A percentile compares a stretch with the other conserved stretches of the same genome.
phyloP scores from a whole-genome alignment of 2,797 vertebrate species.

The Sebastolobus alascanus region DNA sequence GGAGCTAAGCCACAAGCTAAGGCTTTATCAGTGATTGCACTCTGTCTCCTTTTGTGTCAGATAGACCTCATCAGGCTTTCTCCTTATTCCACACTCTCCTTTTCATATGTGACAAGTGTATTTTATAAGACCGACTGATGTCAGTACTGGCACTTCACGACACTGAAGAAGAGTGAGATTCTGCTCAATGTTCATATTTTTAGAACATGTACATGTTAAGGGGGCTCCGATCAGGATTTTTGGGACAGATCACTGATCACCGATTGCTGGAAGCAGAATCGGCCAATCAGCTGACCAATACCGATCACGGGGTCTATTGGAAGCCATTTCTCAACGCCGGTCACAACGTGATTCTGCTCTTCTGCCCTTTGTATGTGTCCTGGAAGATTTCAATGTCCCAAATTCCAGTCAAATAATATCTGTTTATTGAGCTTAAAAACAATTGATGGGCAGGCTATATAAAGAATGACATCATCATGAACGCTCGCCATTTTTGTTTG shows the following conservation, averaged over 20 bases:
- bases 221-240: neutral
- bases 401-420: neutral
- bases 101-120: constrained; percentile 8
- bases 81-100: constrained; percentile 14
- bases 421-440: neutral
- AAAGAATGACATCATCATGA: neutral
- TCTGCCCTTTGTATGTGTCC: neutral
- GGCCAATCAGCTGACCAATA: too few species aligned
- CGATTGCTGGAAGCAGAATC: too few species aligned
- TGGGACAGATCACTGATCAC: too few species aligned
- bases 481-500: neutral
- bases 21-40: constrained; percentile 57
- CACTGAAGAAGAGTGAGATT: neutral
- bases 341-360: too few species aligned
- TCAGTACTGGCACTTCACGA: neutral
- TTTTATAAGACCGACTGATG: constrained; percentile 16
- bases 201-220: neutral
- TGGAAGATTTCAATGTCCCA: neutral
- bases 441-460: neutral
- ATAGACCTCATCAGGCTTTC: constrained; percentile 46
- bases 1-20: constrained; percentile 39
- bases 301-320: too few species aligned
- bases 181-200: neutral
- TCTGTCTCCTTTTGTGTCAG: constrained; percentile 50
- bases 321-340: too few species aligned